Percentiles rank a stretch among this genome's conserved stretches.
phyloP scores from a whole-genome alignment of 2,113 vertebrate species.

The Urocynchramus pylzowi region DNA sequence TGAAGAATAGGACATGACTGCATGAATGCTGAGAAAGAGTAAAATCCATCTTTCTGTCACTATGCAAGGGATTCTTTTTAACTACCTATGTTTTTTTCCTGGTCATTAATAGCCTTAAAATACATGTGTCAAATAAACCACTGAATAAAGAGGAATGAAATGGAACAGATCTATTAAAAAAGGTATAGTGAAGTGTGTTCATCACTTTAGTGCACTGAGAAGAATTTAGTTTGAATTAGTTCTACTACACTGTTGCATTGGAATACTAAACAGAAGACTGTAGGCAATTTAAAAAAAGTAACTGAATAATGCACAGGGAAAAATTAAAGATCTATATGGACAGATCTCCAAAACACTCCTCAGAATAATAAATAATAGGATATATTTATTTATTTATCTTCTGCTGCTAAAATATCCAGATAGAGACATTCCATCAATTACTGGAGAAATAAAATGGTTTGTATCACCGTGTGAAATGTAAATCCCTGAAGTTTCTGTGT shows the following conservation, averaged over 20 bases:
- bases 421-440: not conserved
- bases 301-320: not conserved
- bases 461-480: not conserved
- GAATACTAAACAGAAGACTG: not conserved
- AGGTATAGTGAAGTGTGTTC: not conserved
- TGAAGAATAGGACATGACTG: not conserved
- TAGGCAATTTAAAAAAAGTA: not conserved
- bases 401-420: not conserved
- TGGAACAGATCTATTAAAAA: not conserved
- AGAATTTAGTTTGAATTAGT: not conserved
- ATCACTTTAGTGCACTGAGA: not conserved
- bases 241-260: not conserved
- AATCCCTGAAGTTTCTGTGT: not conserved
- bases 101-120: not conserved
- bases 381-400: too few relatives aligned
- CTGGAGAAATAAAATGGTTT: not conserved
- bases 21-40: not conserved
- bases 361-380: not conserved
- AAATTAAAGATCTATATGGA: not conserved
- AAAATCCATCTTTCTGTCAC: constrained; percentile 30
- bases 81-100: not conserved
- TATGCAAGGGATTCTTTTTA: not conserved
- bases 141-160: constrained; percentile 4
- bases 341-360: not conserved
- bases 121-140: not conserved